Evolutionary conservation across 2,888 invertebrate genomes (phyloP), one percentile per base, ranked within the genome.

Genomic region (Hermodice carunculata): DNA sequence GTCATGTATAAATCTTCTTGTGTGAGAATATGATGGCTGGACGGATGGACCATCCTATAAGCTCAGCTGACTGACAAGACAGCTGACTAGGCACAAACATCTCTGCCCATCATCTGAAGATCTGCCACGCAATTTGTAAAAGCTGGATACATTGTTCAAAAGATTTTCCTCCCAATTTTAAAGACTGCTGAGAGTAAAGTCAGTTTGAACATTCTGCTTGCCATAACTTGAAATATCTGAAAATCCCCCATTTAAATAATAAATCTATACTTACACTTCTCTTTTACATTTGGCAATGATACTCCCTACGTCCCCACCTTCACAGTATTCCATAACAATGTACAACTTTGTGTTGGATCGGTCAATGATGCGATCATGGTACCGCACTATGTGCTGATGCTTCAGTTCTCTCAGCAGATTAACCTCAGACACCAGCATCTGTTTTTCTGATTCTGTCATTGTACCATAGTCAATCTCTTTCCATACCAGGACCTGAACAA

Each of bases 251-350:
- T 19, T 5, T n/a, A 11, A 51, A 46, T n/a, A 19, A n/a, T 51
- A 49, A 8, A 19, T 31, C 57, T 54, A 28, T n/a, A 65, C 77
- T 64, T 69, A 85, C 85, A 79, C 80, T 40, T 84, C 81, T 66
- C 80, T 82, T 42, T 87, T 85, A 60, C 89, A 88, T 29, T 86
- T 86, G 34, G 87, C 83, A 28, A 91, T 89, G 0, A 91, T 80
- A 61, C 88, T 86, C 14, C 87, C 84, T 5, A 91, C 81, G 79
- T 90, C 90, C 5, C 91, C 91, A 56, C 90, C 89, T 49, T 88
- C 88, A 74, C 91, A 91, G 79, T 88, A 90, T 78, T 91, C 91
- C 88, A 89, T 90, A 29, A 91, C 87, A 32, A 91, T 88, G 76
- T 90, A 91, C 11, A 91, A 86, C 4, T 89, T 89, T 53, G 89